phyloP scores from a whole-genome alignment of 2,888 invertebrate species.

The Lymantria dispar region DNA sequence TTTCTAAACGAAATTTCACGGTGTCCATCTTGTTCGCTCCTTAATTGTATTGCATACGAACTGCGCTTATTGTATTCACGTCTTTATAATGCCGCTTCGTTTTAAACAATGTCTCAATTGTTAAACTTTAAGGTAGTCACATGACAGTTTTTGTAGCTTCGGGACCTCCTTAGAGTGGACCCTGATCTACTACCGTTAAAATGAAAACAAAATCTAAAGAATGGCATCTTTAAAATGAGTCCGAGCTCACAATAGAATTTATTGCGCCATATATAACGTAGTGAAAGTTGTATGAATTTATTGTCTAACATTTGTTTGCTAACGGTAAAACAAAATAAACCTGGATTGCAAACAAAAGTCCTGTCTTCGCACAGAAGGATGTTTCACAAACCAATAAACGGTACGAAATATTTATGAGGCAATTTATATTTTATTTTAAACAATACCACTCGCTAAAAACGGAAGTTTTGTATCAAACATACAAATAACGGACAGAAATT shows the following conservation, averaged over 20 bases:
- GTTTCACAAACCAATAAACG: constrained; percentile 60
- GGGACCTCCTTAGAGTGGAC: constrained; percentile 57
- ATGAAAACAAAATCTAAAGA: constrained; percentile 58
- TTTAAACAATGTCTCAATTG: constrained; percentile 54
- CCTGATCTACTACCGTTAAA: constrained; percentile 70
- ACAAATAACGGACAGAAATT: too few relatives aligned
- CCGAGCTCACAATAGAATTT: constrained; percentile 60
- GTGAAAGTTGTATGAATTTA: constrained; percentile 69
- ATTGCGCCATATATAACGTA: constrained; percentile 75
- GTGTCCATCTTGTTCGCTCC: constrained; percentile 50
- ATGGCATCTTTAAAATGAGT: constrained; percentile 50
- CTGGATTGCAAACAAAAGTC: constrained; percentile 48
- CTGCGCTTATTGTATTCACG: constrained; percentile 48
- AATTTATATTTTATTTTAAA: constrained; percentile 13
- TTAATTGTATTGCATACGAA: constrained; percentile 61
- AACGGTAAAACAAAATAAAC: constrained; percentile 65
- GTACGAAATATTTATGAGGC: constrained; percentile 61
- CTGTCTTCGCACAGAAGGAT: constrained; percentile 58
- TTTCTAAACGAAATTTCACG: constrained; percentile 68
- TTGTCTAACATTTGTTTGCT: constrained; percentile 56
- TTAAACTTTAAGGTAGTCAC: constrained; percentile 56
- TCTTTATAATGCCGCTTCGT: constrained; percentile 54
- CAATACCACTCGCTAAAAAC: too few relatives aligned
- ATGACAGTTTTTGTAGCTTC: constrained; percentile 60
- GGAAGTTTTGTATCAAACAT: too few relatives aligned